Evolutionary conservation across 2,888 invertebrate species (phyloP), one percentile per base, ranked within the genome.

Genomic region (Schrankia costaestrigalis): DNA sequence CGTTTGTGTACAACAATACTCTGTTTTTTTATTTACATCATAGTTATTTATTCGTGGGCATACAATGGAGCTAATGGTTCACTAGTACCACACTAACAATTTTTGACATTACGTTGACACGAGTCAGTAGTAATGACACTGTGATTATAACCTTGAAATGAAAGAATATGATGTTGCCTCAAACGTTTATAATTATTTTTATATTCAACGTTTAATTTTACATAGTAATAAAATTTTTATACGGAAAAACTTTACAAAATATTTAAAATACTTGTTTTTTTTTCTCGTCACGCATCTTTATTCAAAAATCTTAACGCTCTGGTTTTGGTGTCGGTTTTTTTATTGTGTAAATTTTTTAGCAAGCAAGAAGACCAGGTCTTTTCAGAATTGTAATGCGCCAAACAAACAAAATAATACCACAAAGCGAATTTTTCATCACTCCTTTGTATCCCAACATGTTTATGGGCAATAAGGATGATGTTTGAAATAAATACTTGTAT

Each of bases 41-140:
- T 32, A 39, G 13, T 18, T 12, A 22, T 11, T 35, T 11, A 28
- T 19, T 11, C 12, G 13, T 23, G 13, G n/a, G 10, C 25, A 12
- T 27, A 34, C 25, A 26, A 35, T 35, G 21, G 13, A 29, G 15
- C 24, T 30, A 21, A 39, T 35, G 17, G 26, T 35, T 37, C 18
- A 31, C 13, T 35, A 32, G 31, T 26, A 38, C 7, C 3, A 11
- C 25, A 33, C 11, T 14, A 46, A 45, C 52, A 63, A 63, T 59
- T 65, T 64, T 53, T 37, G 44, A 54, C 43, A 54, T 63, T 56
- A 65, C 42, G 38, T 41, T n/a, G 53, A 49, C 34, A 46, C 49
- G 53, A 56, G 55, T 56, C 47, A 42, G 31, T 41, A 42, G 35
- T 60, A 65, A 61, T 63, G 50, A 56, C 45, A 52, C 49, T 33